Evolutionary conservation across 2,113 vertebrate genomes (phyloP).

Genomic region (Polypterus bichir): DNA sequence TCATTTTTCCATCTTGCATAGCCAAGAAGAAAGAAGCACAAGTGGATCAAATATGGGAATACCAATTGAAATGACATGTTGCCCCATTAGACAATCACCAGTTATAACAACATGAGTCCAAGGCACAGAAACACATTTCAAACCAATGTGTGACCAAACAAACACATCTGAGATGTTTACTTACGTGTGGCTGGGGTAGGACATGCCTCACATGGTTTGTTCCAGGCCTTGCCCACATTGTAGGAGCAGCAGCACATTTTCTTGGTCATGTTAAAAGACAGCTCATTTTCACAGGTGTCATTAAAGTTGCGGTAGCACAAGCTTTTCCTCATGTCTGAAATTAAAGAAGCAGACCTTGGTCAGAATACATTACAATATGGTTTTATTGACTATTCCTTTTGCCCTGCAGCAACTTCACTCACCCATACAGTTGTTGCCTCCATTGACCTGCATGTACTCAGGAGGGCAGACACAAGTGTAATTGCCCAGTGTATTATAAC

Average conservation of each 20-base stretch:
- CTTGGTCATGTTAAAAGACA: constrained; percentile 85
- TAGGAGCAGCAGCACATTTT: constrained; percentile 93
- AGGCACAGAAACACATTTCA: no score
- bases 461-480: constrained; percentile 85
- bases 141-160: no score
- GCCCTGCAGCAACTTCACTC: constrained; percentile 13
- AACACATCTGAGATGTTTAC: constrained; percentile 18
- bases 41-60: no score
- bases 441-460: constrained; percentile 86
- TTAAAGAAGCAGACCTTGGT: neutral
- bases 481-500: constrained; percentile 87
- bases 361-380: neutral
- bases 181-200: constrained; percentile 74
- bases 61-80: no score
- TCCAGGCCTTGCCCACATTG: constrained; percentile 86
- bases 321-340: constrained; percentile 73
- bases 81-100: no score
- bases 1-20: no score
- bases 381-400: neutral
- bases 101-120: no score
- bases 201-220: constrained; percentile 82
- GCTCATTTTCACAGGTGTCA: constrained; percentile 75
- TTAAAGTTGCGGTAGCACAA: constrained; percentile 82
- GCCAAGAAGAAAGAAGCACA: no score
- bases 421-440: constrained; percentile 89